These are phyloP conservation scores for Watsonalla binaria DNA, from an alignment of 2,888 invertebrate species.

Conservation along the genomic window DNA sequence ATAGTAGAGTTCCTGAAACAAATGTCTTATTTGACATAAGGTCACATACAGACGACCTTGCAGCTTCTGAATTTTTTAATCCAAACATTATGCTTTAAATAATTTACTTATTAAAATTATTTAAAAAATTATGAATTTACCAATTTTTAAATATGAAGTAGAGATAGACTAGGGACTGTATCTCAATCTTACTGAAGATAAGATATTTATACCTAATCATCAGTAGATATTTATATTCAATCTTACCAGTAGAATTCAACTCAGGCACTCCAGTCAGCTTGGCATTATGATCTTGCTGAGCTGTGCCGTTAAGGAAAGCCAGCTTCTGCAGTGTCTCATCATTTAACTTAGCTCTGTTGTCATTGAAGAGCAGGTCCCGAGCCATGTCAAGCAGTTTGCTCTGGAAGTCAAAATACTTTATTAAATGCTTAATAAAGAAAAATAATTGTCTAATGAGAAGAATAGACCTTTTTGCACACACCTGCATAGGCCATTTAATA, in stretches of 20 bases:
- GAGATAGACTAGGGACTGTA: too few species aligned
- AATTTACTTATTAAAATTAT: too few species aligned
- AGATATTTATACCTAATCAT: not conserved
- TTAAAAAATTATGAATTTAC: too few species aligned
- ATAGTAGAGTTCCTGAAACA: conserved; percentile 81
- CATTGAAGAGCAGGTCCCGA: conserved; percentile 84
- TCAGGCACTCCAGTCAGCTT: conserved; percentile 82
- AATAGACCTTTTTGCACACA: not conserved
- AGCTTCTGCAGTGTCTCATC: conserved; percentile 90
- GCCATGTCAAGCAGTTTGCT: conserved; percentile 86
- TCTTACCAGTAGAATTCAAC: conserved; percentile 86
- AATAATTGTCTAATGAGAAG: not conserved
- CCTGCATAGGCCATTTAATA: too few species aligned
- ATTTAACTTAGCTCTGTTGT: conserved; percentile 84
- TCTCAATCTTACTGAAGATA: not conserved
- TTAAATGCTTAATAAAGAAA: too few species aligned
- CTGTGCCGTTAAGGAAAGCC: conserved; percentile 85
- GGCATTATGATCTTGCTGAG: conserved; percentile 76
- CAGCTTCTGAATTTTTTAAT: too few species aligned
- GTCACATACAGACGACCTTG: too few species aligned
- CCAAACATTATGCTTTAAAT: too few species aligned
- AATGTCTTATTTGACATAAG: not conserved
- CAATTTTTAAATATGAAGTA: too few species aligned
- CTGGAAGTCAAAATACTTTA: conserved; percentile 48
- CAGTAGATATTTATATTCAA: conserved; percentile 6